Conservation (phyloP, 2,113 vertebrate species). For the Redunca redunca region DNA sequence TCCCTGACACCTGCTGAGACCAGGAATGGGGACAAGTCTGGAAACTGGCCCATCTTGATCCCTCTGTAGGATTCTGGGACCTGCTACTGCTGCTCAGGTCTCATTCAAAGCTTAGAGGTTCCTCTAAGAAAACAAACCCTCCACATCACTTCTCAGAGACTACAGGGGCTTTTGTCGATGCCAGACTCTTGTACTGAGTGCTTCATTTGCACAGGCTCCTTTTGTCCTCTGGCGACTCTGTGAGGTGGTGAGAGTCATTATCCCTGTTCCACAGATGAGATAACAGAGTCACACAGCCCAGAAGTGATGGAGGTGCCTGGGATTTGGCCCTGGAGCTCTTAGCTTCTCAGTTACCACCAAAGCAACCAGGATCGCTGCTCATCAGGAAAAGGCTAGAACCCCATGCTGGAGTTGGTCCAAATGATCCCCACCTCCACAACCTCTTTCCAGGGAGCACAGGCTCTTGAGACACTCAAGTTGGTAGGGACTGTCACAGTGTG, state of each 20-base stretch:
- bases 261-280: neutral
- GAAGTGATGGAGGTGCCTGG: neutral
- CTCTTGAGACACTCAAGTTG: neutral
- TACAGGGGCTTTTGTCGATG: neutral
- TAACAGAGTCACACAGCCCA: neutral
- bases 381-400: neutral
- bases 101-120: neutral
- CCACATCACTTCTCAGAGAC: no score
- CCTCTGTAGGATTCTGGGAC: neutral
- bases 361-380: neutral
- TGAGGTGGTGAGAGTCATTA: neutral
- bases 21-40: neutral
- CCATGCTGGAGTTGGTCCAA: neutral
- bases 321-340: neutral
- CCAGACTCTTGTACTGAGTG: neutral
- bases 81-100: neutral
- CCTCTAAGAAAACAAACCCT: neutral
- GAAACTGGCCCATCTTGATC: fast-evolving
- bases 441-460: neutral
- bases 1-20: neutral
- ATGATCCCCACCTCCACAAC: fast-evolving
- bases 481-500: neutral
- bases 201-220: neutral
- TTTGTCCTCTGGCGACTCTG: neutral
- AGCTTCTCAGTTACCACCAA: neutral